Conservation (phyloP, 2,113 vertebrate species). For the Tragelaphus scriptus region DNA sequence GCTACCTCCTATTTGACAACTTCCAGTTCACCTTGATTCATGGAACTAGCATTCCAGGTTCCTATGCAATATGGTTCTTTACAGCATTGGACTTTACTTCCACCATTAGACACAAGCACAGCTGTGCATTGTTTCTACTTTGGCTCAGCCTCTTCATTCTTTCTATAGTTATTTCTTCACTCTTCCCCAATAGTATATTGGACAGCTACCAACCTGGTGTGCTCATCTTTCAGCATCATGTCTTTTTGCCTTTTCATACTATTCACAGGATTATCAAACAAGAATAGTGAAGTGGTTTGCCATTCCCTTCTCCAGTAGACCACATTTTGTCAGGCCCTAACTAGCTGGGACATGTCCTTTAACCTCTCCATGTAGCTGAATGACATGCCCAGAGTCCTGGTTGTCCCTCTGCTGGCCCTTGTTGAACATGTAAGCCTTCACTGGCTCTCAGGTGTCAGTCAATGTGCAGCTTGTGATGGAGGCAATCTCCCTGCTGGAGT, state of each 20-base stretch:
- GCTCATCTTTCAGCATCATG: neutral
- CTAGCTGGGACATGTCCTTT: neutral
- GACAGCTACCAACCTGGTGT: neutral
- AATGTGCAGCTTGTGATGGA: neutral
- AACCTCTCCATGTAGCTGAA: neutral
- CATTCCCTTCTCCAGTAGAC: neutral
- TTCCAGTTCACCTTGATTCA: neutral
- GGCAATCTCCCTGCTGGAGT: neutral
- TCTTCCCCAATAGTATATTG: neutral
- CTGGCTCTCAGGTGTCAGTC: neutral
- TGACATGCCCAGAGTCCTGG: neutral
- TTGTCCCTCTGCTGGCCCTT: neutral
- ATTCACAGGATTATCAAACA: neutral
- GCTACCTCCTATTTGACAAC: neutral
- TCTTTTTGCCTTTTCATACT: neutral
- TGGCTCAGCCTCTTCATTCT: neutral
- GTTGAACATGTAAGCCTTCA: neutral
- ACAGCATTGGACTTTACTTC: fast-evolving
- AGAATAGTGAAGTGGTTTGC: neutral
- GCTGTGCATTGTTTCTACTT: neutral
- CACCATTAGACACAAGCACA: neutral
- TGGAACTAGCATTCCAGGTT: neutral
- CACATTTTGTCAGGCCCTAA: neutral
- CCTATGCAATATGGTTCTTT: neutral
- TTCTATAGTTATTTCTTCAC: neutral